Evolutionary conservation across 2,113 vertebrate genomes (phyloP).

Genomic region (Platysteira castanea): DNA sequence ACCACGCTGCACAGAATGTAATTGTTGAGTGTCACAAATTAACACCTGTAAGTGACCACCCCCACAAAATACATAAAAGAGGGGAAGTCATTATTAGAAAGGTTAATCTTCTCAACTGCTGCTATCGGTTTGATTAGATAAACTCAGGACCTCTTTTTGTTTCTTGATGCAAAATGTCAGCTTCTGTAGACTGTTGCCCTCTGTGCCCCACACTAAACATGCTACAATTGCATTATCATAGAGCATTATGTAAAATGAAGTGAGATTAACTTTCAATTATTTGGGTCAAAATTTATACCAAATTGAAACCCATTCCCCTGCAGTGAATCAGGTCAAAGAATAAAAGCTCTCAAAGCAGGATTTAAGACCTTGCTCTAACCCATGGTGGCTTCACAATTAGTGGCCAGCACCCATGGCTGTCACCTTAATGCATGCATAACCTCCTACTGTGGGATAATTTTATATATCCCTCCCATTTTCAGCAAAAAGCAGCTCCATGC

Average conservation of each 20-base stretch:
- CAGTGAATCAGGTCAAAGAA: constrained; percentile 17
- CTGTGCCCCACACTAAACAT: neutral
- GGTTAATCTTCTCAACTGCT: constrained; percentile 12
- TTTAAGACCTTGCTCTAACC: neutral
- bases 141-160: constrained; percentile 14
- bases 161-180: constrained; percentile 33
- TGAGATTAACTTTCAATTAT: constrained; percentile 48
- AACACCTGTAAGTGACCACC: neutral
- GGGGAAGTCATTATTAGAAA: constrained; percentile 14
- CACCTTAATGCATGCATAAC: neutral
- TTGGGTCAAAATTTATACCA: constrained; percentile 33
- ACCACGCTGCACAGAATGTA: neutral
- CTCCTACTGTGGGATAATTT: neutral
- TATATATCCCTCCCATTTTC: neutral
- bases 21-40: constrained; percentile 31
- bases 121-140: neutral
- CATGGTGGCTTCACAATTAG: neutral
- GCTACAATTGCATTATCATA: constrained; percentile 26
- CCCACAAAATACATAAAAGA: neutral
- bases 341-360: constrained; percentile 11
- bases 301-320: constrained; percentile 25
- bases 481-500: neutral
- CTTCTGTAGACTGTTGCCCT: constrained; percentile 7
- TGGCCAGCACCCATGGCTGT: neutral
- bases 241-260: constrained; percentile 40